Evolutionary conservation across 2,888 invertebrate species (phyloP), one percentile per base, ranked within the genome.

Genomic region (Achlya flavicornis): DNA sequence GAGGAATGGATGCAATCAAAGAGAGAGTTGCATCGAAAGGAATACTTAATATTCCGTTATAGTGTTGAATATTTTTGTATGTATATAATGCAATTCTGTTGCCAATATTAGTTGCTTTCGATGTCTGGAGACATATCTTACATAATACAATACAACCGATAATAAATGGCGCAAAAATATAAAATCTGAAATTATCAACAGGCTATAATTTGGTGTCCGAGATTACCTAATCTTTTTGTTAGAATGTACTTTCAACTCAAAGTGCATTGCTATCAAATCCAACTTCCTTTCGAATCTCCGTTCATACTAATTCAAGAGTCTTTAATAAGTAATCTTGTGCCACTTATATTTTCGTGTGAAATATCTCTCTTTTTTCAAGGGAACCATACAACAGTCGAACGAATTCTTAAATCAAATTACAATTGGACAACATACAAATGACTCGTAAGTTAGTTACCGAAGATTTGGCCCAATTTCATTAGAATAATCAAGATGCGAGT

Each of bases 401-500:
- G 7, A 12, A 41, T 12, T 10, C 10, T 8, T 41, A 12, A 1
- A 12, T 12, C 12, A 41, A 12, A 41, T 12, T 41, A 12, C 12
- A 41, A 41, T 41, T 12, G 41, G 41, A 12, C 41, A 41, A 41
- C 41, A n/a, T n/a, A 59, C 16, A 35, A n/a, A 16, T 38, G 35
- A 16, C 14, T 46, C n/a, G 16, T 16, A 41, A 60, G 1, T 8
- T 41, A n/a, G 12, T 73, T 65, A 67, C 64, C 64, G 64, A 71
- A 66, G 66, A 73, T 69, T 64, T 66, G 63, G 67, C 59, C 70
- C 64, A 57, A 69, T 66, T 41, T 41, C 12, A 41, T 41, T 74
- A 67, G 69, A 75, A 70, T 74, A 69, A 69, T 67, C 67, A 66
- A 72, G 65, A 46, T 68, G 65, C 67, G 78, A 83, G 83, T 82